A percentile compares a stretch with the other conserved stretches of the same genome.
Conservation (phyloP, 2,888 invertebrate species). For the Camponotus fellah region DNA sequence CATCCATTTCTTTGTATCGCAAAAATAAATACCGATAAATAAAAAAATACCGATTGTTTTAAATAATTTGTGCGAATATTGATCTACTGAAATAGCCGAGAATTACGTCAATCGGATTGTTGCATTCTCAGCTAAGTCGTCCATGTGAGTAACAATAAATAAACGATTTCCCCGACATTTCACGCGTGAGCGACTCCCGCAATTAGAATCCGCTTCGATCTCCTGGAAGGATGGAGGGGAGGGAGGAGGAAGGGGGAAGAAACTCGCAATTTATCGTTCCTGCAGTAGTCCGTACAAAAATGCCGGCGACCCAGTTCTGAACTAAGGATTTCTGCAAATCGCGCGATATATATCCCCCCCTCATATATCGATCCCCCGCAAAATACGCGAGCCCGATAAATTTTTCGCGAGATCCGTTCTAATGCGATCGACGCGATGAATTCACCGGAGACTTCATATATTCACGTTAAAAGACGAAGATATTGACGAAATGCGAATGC, state of each 20-base stretch:
- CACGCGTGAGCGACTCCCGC: slow-evolving; percentile 45
- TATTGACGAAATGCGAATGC: slow-evolving; percentile 17
- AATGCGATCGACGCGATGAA: slow-evolving; percentile 47
- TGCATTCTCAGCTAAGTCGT: slow-evolving; percentile 18
- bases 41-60: not conserved
- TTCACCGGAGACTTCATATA: slow-evolving; percentile 47
- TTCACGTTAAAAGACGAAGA: slow-evolving; percentile 40
- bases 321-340: slow-evolving; percentile 54
- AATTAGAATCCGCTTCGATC: slow-evolving; percentile 50
- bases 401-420: slow-evolving; percentile 48
- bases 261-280: slow-evolving; percentile 42
- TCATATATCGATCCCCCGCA: slow-evolving; percentile 43
- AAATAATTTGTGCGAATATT: not conserved
- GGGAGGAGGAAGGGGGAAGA: not conserved
- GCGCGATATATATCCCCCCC: slow-evolving; percentile 41
- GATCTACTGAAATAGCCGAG: not conserved
- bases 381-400: slow-evolving; percentile 48
- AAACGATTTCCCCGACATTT: slow-evolving; percentile 50
- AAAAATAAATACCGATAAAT: no score
- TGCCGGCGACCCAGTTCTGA: slow-evolving; percentile 44
- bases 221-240: not conserved
- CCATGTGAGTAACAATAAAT: slow-evolving; percentile 50
- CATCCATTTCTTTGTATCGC: not conserved
- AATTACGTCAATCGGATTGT: not conserved
- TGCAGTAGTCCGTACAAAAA: slow-evolving; percentile 49